Conservation (phyloP, 1,140 invertebrate species). For the Drosophila pseudoobscura region DNA sequence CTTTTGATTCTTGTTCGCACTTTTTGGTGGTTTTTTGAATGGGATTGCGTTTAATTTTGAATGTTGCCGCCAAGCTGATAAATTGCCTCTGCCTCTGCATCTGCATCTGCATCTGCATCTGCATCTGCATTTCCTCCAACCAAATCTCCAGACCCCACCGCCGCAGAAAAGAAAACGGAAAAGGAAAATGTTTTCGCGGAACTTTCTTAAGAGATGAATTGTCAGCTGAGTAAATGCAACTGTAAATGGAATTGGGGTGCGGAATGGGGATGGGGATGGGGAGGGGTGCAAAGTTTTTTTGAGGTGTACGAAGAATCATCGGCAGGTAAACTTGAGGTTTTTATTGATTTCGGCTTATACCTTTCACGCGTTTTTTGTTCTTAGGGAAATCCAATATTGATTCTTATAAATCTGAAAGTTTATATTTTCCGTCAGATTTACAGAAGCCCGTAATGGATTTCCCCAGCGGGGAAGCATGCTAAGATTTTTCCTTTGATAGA, state of each 20-base stretch:
- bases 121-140: conserved; percentile 58
- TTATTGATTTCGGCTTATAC: conserved; percentile 33
- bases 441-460: too few species aligned
- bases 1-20: conserved; percentile 37
- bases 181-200: conserved; percentile 23
- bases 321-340: conserved; percentile 2
- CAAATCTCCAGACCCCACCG: background rate
- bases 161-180: conserved; percentile 1
- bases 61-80: conserved; percentile 60
- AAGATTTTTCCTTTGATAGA: too few species aligned
- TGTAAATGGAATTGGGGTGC: conserved; percentile 21
- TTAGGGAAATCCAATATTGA: too few species aligned
- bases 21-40: conserved; percentile 41
- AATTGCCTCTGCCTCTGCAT: conserved; percentile 51
- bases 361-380: background rate
- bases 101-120: conserved; percentile 47
- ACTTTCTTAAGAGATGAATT: conserved; percentile 49
- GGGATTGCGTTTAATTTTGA: conserved; percentile 74
- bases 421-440: too few species aligned
- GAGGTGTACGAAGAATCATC: conserved; percentile 12
- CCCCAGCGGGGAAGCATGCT: too few species aligned
- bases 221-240: conserved; percentile 43
- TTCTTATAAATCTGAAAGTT: too few species aligned
- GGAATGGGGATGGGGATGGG: background rate
- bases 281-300: conserved; percentile 9